Conservation (phyloP, 23 tunicate genomes). For the Ascidia mentula region DNA sequence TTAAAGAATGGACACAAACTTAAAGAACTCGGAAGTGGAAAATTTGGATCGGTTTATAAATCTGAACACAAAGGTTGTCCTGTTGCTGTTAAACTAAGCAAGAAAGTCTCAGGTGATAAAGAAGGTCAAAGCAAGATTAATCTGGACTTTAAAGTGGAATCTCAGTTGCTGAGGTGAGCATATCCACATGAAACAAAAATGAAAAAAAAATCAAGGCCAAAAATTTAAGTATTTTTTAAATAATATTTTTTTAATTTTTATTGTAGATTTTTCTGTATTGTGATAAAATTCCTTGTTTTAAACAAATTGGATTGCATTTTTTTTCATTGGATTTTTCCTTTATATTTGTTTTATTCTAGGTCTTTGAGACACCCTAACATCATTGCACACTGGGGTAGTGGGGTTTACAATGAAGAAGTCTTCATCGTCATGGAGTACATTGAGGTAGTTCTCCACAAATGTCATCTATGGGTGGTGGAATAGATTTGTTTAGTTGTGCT, state of each 20-base stretch:
- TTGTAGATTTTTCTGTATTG: background rate
- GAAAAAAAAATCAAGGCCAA: background rate
- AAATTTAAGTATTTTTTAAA: background rate
- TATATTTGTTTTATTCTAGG: slow-evolving; percentile 36
- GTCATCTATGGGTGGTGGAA: too few species aligned
- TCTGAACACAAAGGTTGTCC: slow-evolving; percentile 9
- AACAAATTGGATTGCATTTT: too few species aligned
- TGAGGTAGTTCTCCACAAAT: too few species aligned
- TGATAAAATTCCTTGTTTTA: background rate
- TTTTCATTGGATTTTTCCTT: too few species aligned
- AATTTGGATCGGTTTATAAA: slow-evolving; percentile 46
- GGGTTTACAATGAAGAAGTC: slow-evolving; percentile 16
- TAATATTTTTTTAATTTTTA: background rate
- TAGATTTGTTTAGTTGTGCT: too few species aligned
- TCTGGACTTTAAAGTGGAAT: slow-evolving; percentile 20
- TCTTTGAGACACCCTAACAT: slow-evolving; percentile 67
- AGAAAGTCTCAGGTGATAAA: too few species aligned
- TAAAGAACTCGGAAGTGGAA: slow-evolving; percentile 38
- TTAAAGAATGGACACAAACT: background rate
- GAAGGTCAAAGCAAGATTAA: background rate
- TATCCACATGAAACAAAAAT: background rate
- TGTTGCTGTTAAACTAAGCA: slow-evolving; percentile 51
- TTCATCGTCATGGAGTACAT: slow-evolving; percentile 80
- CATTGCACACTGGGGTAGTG: slow-evolving; percentile 65
- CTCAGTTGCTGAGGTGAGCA: slow-evolving; percentile 25